Conservation (phyloP, 2,797 vertebrate genomes). For the Enteromius radiatus region DNA sequence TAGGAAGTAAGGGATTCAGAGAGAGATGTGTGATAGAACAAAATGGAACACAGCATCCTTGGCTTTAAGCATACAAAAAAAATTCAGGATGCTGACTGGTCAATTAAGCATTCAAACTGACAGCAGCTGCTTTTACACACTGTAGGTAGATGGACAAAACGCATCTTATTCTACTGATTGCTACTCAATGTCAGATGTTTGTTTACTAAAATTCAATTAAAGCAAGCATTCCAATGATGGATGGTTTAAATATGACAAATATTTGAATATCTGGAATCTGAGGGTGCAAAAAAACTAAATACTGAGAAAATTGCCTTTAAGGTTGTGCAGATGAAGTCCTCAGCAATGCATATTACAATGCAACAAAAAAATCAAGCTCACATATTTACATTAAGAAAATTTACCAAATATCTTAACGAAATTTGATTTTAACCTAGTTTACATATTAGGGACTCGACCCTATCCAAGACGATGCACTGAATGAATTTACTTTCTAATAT, state of each 20-base stretch:
- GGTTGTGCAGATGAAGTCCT: no score
- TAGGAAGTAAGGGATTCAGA: background rate
- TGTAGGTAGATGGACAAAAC: background rate
- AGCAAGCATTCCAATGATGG: no score
- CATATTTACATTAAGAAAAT: no score
- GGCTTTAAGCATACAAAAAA: background rate
- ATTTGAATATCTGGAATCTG: no score
- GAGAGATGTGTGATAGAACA: background rate
- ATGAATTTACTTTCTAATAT: background rate
- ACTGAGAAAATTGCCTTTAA: no score
- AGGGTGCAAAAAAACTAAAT: no score
- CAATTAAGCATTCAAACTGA: background rate
- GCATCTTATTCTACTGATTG: background rate
- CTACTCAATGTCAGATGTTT: background rate
- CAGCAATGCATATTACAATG: no score
- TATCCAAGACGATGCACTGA: background rate
- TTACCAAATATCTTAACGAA: no score
- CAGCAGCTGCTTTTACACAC: background rate
- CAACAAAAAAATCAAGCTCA: no score
- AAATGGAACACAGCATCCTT: background rate
- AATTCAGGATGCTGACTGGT: background rate
- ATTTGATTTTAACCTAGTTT: background rate
- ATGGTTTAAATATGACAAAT: no score
- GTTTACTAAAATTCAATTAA: background rate
- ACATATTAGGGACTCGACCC: background rate